A percentile compares a stretch with the other conserved stretches of the same genome.
phyloP scores from a whole-genome alignment of 92 coral and sea anemone genomes.

The Blastomussa wellsi region DNA sequence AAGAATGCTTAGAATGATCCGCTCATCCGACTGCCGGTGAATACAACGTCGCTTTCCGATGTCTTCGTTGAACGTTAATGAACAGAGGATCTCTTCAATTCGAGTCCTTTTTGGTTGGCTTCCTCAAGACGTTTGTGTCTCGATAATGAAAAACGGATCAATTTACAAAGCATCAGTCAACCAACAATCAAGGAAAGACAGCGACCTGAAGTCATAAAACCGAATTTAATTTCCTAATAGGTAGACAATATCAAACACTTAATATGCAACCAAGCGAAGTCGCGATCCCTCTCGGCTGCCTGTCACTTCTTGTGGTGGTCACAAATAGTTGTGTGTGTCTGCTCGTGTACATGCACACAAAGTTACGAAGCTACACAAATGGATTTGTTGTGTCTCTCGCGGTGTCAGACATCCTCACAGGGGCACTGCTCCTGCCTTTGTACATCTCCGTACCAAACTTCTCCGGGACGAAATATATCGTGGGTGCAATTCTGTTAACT shows the following conservation, averaged over 20 bases:
- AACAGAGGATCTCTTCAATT: background rate
- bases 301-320: constrained; percentile 47
- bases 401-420: constrained; percentile 66
- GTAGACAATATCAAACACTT: background rate
- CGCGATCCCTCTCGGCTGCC: constrained; percentile 46
- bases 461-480: constrained; percentile 7
- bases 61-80: background rate
- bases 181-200: constrained; percentile 5
- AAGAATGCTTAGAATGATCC: background rate
- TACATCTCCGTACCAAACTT: constrained; percentile 1
- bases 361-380: constrained; percentile 62
- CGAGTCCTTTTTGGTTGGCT: background rate
- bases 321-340: constrained; percentile 67
- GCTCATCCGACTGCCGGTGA: background rate
- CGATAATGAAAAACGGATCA: background rate
- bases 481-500: constrained; percentile 23
- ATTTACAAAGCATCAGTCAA: constrained; percentile 19
- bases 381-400: constrained; percentile 75
- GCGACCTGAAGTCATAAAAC: background rate
- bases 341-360: constrained; percentile 52
- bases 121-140: background rate
- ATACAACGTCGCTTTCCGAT: background rate
- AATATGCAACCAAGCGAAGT: constrained; percentile 14
- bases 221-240: background rate
- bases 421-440: constrained; percentile 41